A percentile compares a stretch with the other conserved stretches of the same genome.
Evolutionary conservation across 2,113 vertebrate genomes (phyloP).

Genomic region (Dromiciops gliroides): DNA sequence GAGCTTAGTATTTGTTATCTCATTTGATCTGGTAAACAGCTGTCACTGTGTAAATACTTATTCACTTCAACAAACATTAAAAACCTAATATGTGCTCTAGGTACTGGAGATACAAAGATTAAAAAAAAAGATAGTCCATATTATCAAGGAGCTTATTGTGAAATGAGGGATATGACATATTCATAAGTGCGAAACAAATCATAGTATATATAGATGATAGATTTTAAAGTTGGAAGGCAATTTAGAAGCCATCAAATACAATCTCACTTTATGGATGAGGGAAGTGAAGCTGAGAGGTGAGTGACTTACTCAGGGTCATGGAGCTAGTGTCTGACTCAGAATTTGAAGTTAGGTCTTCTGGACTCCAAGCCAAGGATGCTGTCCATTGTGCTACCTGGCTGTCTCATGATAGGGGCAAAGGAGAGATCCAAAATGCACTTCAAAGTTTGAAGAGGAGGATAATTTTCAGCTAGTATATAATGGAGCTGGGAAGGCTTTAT

Average conservation of each 20-base stretch:
- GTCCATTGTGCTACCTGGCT: too few relatives aligned
- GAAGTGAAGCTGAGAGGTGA: background rate
- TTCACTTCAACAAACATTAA: background rate
- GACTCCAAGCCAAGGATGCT: background rate
- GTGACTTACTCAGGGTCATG: background rate
- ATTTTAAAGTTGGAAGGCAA: background rate
- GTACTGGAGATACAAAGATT: background rate
- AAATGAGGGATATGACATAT: background rate
- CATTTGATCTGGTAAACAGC: background rate
- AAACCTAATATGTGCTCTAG: background rate
- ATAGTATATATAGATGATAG: background rate
- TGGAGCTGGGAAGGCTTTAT: too few relatives aligned
- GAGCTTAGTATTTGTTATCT: background rate
- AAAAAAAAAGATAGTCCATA: background rate
- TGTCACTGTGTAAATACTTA: background rate
- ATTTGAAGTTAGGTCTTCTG: background rate
- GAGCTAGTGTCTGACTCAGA: background rate
- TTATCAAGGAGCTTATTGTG: background rate
- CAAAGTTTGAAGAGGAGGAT: background rate
- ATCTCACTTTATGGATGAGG: background rate
- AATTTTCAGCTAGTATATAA: too few relatives aligned
- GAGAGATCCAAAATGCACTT: background rate
- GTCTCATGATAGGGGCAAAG: background rate
- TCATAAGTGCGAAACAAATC: background rate
- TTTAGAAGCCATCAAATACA: background rate